Base-by-base conservation (phyloP, 1,140 invertebrate genomes). In the Aphis gossypii region DNA sequence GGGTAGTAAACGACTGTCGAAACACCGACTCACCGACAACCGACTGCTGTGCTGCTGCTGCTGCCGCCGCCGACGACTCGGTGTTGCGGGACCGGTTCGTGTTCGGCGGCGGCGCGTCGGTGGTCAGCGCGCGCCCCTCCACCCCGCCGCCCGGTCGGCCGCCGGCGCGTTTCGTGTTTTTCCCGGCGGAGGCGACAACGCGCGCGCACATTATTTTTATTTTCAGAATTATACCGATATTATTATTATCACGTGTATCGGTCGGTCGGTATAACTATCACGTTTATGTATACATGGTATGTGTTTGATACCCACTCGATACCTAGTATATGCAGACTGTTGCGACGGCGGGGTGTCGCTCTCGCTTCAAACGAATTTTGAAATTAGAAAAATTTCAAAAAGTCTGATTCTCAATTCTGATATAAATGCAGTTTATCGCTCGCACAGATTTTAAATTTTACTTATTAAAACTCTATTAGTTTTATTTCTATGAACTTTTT, bases 101-200 rank as follows among this genome's bases (percentile, higher is more conserved):
- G 51, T 54, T 54, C 30, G 60, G 14, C 60, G 18, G 30, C 18
- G 46, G 48, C 87, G 23, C 89, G 89, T 23, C 35, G 54, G 25
- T 38, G 89, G 54, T 90, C 89, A 90, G 46, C 86, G 86, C 30
- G 89, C 38, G 89, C 89, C 60, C 60, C 60, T 68, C 60, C 60
- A n/a, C 60, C 51, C 51, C 51, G 14, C 88, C 56, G 25, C 25
- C 30, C 56, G 56, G 35, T 7, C 51, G 35, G 23, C 88, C 9
- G 38, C 38, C 3, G 54, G 35, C 54, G 35, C 35, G 38, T 44
- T 60, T 60, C 48, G 87, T 51, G 46, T 89, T 38, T 89, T 89
- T 38, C n/a, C 0, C 87, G 21, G 35, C n/a, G n/a, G 46, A 30
- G 86, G 46, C 48, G 84, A 46, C 84, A 30, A 46, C 44, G 38